A percentile compares a stretch with the other conserved stretches of the same genome.
phyloP scores from a whole-genome alignment of 2,888 invertebrate genomes.

The Drosophila ustulata region DNA sequence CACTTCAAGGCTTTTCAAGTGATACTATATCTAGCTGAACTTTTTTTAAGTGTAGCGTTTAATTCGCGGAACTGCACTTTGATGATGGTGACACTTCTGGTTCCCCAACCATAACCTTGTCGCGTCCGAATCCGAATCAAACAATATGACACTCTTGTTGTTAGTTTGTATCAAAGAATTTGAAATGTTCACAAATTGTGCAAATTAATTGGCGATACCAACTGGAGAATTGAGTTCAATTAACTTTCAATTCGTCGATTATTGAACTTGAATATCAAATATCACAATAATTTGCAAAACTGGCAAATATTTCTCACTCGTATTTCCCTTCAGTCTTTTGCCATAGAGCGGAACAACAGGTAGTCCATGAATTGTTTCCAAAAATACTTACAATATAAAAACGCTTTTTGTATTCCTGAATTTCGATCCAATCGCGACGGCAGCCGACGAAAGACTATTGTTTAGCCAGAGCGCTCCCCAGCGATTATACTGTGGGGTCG shows the following conservation, averaged over 20 bases:
- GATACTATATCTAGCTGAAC: slow-evolving; percentile 1
- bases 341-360: slow-evolving; percentile 1
- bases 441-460: slow-evolving; percentile 56
- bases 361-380: slow-evolving; percentile 1
- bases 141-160: slow-evolving; percentile 9
- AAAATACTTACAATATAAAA: slow-evolving; percentile 15
- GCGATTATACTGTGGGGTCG: slow-evolving; percentile 50
- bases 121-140: slow-evolving; percentile 1
- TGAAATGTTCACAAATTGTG: slow-evolving; percentile 22
- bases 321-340: slow-evolving; percentile 12
- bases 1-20: slow-evolving; percentile 2
- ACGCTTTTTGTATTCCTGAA: slow-evolving; percentile 27
- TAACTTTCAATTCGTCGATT: slow-evolving; percentile 48
- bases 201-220: slow-evolving; percentile 40
- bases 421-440: slow-evolving; percentile 55
- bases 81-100: slow-evolving; percentile 16
- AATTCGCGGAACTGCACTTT: slow-evolving; percentile 53
- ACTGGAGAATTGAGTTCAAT: slow-evolving; percentile 62
- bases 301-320: slow-evolving; percentile 31
- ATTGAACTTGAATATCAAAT: slow-evolving; percentile 56
- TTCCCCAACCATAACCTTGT: slow-evolving; percentile 32
- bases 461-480: slow-evolving; percentile 26
- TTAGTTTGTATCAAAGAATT: slow-evolving; percentile 3
- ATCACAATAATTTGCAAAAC: slow-evolving; percentile 37
- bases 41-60: slow-evolving; percentile 10